Evolutionary conservation across 92 coral and sea anemone genomes (phyloP).

Genomic region (Anthopleura xanthogrammica): DNA sequence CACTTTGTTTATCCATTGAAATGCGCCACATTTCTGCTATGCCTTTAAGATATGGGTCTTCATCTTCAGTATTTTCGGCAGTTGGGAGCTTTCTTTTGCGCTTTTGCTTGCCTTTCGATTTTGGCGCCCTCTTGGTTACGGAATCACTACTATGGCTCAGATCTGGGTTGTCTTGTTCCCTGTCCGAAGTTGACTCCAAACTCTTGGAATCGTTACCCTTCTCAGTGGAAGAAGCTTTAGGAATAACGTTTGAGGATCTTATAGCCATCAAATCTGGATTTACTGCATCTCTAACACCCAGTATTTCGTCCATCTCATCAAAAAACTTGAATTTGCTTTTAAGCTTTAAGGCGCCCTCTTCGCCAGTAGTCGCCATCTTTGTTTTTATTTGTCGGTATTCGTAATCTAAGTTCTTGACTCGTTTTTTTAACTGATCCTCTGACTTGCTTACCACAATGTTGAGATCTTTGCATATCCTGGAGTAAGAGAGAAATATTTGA

Average conservation of each 20-base stretch:
- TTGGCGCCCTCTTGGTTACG: background rate
- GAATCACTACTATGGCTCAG: background rate
- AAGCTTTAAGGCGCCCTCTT: conserved; percentile 49
- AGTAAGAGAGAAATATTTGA: background rate
- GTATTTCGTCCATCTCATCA: conserved; percentile 41
- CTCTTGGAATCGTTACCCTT: background rate
- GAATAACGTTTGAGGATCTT: conserved; percentile 43
- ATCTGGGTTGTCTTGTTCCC: background rate
- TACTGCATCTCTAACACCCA: conserved; percentile 43
- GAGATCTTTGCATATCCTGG: background rate
- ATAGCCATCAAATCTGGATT: conserved; percentile 53
- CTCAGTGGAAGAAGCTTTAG: conserved; percentile 9
- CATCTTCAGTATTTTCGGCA: background rate
- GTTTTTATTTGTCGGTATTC: conserved; percentile 36
- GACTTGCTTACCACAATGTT: conserved; percentile 14
- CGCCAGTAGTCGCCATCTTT: conserved; percentile 45
- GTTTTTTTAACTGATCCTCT: conserved; percentile 35
- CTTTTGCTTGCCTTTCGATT: conserved; percentile 1
- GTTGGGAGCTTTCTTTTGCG: background rate
- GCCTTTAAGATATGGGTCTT: background rate
- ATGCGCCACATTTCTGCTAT: conserved; percentile 48
- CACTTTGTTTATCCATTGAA: conserved; percentile 35
- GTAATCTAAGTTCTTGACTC: conserved; percentile 35
- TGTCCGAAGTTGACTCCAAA: conserved; percentile 10
- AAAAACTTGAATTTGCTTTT: conserved; percentile 35